Evolutionary conservation across 2,113 vertebrate species (phyloP), one percentile per base, ranked within the genome.

Genomic region (Rhynchopsitta pachyrhyncha): DNA sequence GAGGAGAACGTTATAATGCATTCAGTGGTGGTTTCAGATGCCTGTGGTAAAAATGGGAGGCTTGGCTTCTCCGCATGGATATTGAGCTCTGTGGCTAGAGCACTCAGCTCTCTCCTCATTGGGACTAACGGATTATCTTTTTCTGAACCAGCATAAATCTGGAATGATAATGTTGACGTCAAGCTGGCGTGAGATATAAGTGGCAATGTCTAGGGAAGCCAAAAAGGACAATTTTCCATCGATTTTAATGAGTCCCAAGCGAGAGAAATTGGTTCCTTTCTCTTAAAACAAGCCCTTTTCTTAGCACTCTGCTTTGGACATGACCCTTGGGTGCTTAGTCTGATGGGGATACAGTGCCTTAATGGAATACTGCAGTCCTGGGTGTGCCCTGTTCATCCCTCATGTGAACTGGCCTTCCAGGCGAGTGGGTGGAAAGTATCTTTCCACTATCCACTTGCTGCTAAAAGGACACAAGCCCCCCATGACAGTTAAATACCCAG

Each of bases 181-280:
- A n/a, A n/a, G 42, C 17, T 69, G 27, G 42, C 2, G 1, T 8
- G 17, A 76, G n/a, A 86, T 50, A 7, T 14, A 42, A 53, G 39
- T 13, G 28, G 16, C 6, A 49, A 90, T 63, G 53, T 46, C 49
- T 47, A 49, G 28, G 64, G 57, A 90, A 93, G 31, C 50, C 91
- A 94, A 93, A 90, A 88, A 74, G 52, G 13, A 4, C 1, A 69
- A 76, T 85, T 90, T 93, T 52, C 93, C 85, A 53, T 25, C 68
- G 62, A 69, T 27, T 88, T 82, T 82, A 77, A 79, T 9, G 49
- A 74, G 67, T 90, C 92, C 60, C 71, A 70, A 59, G 67, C 0
- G n/a, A 94, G 37, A 86, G 33, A 17, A 84, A 59, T 15, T 18
- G 46, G 50, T 44, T n/a, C 8, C 5, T 81, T 70, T 92, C 37